Evolutionary conservation across 2,113 vertebrate genomes (phyloP), one percentile per base, ranked within the genome.

Genomic region (Balaeniceps rex): DNA sequence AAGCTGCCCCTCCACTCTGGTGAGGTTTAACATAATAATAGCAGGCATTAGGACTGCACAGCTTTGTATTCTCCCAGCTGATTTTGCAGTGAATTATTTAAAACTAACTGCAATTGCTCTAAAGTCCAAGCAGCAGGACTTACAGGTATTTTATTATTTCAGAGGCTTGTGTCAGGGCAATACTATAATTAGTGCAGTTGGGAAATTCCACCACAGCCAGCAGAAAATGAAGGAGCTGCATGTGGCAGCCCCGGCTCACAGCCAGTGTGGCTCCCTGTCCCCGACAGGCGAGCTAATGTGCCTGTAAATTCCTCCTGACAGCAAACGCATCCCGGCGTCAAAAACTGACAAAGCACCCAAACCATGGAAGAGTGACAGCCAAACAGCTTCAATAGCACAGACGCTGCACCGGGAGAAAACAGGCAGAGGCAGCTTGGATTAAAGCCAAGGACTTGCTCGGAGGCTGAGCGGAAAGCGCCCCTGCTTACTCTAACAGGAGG

Each of bases 271-370:
- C 60, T 97, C 66, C 68, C 40, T 75, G 74, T 75, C 87, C 65
- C 94, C 95, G 92, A 83, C 96, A 95, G 87, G 77, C 24, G 11
- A 93, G 95, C 91, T 96, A 97, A 97, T 94, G 94, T 97, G 96
- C 94, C 97, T 88, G 91, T 96, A 98, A 97, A 97, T 97, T 98
- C 94, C 81, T 89, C 88, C 88, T 94, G 96, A 96, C 96, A 97
- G 94, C 87, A 82, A 98, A 96, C 58, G 33, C 96, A 97, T 97
- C 94, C 91, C 66, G 3, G 86, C 96, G 94, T 96, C 96, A 95
- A 78, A 94, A 97, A 90, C 68, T 88, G 95, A 97, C 97, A 97
- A 96, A 97, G 96, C 88, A 95, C 94, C 87, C 95, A 97, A 96
- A 93, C 85, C 94, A 34, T 57, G 87, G 83, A 97, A 96, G 94